Conservation (phyloP, 2,113 vertebrate genomes). For the Nibea albiflora region DNA sequence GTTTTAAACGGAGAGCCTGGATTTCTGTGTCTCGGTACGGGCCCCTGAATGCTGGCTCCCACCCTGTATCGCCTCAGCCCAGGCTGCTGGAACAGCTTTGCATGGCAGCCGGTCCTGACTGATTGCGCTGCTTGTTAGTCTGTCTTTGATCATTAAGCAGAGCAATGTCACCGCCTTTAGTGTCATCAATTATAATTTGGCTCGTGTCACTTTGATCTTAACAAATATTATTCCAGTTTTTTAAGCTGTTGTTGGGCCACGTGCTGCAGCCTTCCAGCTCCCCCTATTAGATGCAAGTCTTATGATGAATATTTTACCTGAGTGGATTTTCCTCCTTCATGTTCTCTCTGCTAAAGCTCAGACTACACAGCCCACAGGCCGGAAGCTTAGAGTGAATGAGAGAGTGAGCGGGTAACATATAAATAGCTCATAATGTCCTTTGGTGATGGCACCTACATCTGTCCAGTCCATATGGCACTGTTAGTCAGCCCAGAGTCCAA, state of each 20-base stretch:
- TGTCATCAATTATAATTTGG: conserved; percentile 74
- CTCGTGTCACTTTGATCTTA: conserved; percentile 71
- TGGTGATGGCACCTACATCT: conserved; percentile 49
- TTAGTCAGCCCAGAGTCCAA: conserved; percentile 18
- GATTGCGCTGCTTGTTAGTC: conserved; percentile 66
- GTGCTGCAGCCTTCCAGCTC: conserved; percentile 53
- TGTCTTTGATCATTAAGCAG: conserved; percentile 79
- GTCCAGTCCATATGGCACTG: conserved; percentile 52
- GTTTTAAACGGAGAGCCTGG: background rate
- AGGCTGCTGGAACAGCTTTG: conserved; percentile 48
- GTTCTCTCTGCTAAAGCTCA: conserved; percentile 28
- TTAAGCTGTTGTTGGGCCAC: conserved; percentile 52
- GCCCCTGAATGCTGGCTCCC: conserved; percentile 26
- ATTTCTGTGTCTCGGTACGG: conserved; percentile 2
- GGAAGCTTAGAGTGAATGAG: conserved; percentile 32
- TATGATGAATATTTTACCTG: conserved; percentile 68
- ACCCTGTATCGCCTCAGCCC: conserved; percentile 29
- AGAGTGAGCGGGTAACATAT: conserved; percentile 31
- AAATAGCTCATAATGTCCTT: conserved; percentile 55
- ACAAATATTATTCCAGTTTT: conserved; percentile 72
- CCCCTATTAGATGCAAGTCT: conserved; percentile 42
- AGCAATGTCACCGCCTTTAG: conserved; percentile 68
- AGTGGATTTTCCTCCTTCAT: conserved; percentile 45
- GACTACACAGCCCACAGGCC: conserved; percentile 36
- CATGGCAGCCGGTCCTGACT: conserved; percentile 40